Conservation (phyloP, 2,888 invertebrate genomes). For the Cecidostiba fungosa region DNA sequence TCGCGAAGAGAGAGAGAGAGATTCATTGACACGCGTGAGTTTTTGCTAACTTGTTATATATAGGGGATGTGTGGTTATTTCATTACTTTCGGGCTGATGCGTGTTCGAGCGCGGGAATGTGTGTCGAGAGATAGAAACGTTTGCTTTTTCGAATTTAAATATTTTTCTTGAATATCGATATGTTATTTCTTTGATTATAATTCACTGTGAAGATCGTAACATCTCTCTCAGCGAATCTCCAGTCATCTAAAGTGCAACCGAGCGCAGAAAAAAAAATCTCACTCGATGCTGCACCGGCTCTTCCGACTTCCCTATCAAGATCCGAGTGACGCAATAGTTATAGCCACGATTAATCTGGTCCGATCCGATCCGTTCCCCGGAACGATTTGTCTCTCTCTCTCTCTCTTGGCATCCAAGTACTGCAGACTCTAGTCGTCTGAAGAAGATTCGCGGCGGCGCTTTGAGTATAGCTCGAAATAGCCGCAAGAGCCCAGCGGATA, state of each 20-base stretch:
- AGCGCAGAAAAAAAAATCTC: constrained; percentile 63
- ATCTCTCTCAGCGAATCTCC: constrained; percentile 12
- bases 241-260: constrained; percentile 41
- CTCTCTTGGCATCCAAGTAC: constrained; percentile 55
- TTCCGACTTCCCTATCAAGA: constrained; percentile 69
- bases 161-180: too few species aligned
- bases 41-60: neutral
- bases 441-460: neutral
- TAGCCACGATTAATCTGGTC: constrained; percentile 47
- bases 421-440: neutral
- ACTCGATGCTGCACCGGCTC: constrained; percentile 61
- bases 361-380: constrained; percentile 40
- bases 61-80: neutral
- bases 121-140: too few species aligned
- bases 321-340: constrained; percentile 68
- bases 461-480: constrained; percentile 65
- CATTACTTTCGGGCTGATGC: neutral
- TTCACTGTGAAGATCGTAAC: neutral
- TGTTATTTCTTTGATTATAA: neutral
- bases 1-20: neutral
- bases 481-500: constrained; percentile 63
- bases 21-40: neutral
- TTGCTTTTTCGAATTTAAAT: too few species aligned
- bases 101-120: too few species aligned
- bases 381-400: constrained; percentile 62